phyloP scores from a whole-genome alignment of 2,888 invertebrate genomes.

The Meganola albula region DNA sequence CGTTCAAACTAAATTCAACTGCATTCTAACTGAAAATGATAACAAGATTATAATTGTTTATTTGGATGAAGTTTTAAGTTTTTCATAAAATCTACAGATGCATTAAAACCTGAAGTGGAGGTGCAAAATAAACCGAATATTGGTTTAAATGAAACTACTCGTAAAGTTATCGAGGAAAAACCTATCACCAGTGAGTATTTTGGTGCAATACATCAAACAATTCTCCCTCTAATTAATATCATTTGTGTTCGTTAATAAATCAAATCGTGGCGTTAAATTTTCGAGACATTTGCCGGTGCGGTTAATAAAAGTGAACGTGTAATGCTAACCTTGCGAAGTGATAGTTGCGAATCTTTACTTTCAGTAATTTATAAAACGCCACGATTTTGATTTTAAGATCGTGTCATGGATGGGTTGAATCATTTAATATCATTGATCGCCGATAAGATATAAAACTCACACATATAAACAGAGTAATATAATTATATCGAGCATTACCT shows the following conservation, averaged over 20 bases:
- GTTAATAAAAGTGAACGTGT: slow-evolving; percentile 50
- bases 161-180: slow-evolving; percentile 60
- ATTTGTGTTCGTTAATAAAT: slow-evolving; percentile 33
- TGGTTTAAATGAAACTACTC: slow-evolving; percentile 61
- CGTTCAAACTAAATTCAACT: slow-evolving; percentile 24
- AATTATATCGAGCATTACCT: slow-evolving; percentile 41
- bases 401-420: slow-evolving; percentile 52
- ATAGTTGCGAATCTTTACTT: slow-evolving; percentile 18
- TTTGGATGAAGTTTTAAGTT: slow-evolving; percentile 45
- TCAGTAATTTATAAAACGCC: slow-evolving; percentile 29
- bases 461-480: slow-evolving; percentile 42
- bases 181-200: slow-evolving; percentile 71
- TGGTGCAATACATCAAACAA: slow-evolving; percentile 38
- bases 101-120: slow-evolving; percentile 65
- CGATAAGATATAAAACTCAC: slow-evolving; percentile 50
- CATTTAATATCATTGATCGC: slow-evolving; percentile 44
- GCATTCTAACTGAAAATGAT: slow-evolving; percentile 24
- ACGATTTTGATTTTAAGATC: slow-evolving; percentile 41
- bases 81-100: slow-evolving; percentile 71
- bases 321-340: slow-evolving; percentile 23
- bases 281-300: slow-evolving; percentile 20
- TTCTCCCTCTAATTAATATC: slow-evolving; percentile 39
- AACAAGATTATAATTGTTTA: slow-evolving; percentile 26
- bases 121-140: slow-evolving; percentile 60
- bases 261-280: slow-evolving; percentile 49